Conservation (phyloP, 2,888 invertebrate genomes). For the Limnephilus marmoratus region DNA sequence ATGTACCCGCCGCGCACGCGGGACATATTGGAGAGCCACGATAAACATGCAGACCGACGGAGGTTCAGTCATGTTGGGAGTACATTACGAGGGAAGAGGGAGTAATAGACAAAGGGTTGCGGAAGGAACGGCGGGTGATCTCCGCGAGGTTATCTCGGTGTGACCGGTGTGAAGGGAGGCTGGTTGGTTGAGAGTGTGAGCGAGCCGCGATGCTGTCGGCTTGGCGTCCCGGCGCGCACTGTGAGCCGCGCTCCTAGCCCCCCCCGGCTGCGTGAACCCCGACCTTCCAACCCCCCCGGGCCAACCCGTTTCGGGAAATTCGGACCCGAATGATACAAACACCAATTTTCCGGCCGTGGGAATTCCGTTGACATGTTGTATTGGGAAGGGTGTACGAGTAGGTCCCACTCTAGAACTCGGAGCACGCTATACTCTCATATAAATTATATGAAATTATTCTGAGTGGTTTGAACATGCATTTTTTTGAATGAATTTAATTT, state of each 20-base stretch:
- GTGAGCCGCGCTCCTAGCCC: slow-evolving; percentile 36
- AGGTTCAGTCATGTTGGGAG: not conserved
- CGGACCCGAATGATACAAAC: slow-evolving; percentile 44
- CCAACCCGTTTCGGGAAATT: slow-evolving; percentile 26
- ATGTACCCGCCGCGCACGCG: not conserved
- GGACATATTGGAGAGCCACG: slow-evolving; percentile 7
- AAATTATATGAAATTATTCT: not conserved
- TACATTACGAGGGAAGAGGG: not conserved
- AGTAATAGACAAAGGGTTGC: not conserved
- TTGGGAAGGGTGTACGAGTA: not conserved
- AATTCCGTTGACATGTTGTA: slow-evolving; percentile 44
- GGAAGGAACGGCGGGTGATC: not conserved
- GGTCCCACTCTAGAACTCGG: not conserved
- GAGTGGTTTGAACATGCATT: not conserved
- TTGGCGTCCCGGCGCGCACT: slow-evolving; percentile 63
- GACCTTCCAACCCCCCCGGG: slow-evolving; percentile 21
- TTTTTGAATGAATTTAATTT: not conserved
- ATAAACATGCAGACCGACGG: not conserved
- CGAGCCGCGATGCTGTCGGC: slow-evolving; percentile 34
- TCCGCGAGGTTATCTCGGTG: slow-evolving; percentile 50
- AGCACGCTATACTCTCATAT: not conserved
- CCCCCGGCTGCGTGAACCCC: slow-evolving; percentile 5
- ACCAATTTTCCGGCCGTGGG: slow-evolving; percentile 46
- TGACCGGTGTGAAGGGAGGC: slow-evolving; percentile 27
- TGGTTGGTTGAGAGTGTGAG: not conserved